Percentiles rank a stretch among this genome's conserved stretches.
These are phyloP conservation scores for Caradrina kadenii DNA, from an alignment of 2,888 invertebrate species.

Conservation along the genomic window DNA sequence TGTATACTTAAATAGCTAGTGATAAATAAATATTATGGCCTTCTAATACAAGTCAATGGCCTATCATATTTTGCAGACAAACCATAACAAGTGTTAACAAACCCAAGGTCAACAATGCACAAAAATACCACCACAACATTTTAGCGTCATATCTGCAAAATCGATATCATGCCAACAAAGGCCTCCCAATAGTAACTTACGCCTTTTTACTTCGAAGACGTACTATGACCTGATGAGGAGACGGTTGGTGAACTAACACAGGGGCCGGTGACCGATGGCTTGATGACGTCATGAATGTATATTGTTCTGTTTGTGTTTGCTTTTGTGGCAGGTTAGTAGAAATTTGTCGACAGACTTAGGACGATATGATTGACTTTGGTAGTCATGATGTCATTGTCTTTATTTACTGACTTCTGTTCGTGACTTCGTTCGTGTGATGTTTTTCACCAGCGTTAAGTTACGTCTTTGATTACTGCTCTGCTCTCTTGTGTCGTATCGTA, in stretches of 20 bases:
- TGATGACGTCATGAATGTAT: constrained; percentile 55
- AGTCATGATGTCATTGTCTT: constrained; percentile 33
- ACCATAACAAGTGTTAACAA: constrained; percentile 10
- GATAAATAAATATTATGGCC: neutral
- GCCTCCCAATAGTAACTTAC: constrained; percentile 13
- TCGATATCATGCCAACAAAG: constrained; percentile 18
- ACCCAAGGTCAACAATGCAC: constrained; percentile 32
- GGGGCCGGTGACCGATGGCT: constrained; percentile 58
- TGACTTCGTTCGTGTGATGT: neutral
- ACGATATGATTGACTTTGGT: constrained; percentile 15
- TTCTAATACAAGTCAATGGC: constrained; percentile 4
- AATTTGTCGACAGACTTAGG: constrained; percentile 3
- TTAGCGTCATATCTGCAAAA: constrained; percentile 20
- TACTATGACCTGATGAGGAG: constrained; percentile 57
- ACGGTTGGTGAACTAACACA: constrained; percentile 59
- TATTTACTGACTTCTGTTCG: neutral
- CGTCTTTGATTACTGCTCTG: neutral
- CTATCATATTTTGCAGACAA: constrained; percentile 25
- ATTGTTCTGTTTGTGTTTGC: constrained; percentile 52
- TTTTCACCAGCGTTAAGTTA: too few relatives aligned
- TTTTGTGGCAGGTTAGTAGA: constrained; percentile 38
- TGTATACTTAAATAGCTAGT: too few relatives aligned
- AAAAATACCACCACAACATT: neutral
- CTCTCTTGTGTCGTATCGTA: too few relatives aligned
- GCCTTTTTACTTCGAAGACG: constrained; percentile 35